phyloP scores from a whole-genome alignment of 2,797 vertebrate genomes.

The Eidolon dupreanum region DNA sequence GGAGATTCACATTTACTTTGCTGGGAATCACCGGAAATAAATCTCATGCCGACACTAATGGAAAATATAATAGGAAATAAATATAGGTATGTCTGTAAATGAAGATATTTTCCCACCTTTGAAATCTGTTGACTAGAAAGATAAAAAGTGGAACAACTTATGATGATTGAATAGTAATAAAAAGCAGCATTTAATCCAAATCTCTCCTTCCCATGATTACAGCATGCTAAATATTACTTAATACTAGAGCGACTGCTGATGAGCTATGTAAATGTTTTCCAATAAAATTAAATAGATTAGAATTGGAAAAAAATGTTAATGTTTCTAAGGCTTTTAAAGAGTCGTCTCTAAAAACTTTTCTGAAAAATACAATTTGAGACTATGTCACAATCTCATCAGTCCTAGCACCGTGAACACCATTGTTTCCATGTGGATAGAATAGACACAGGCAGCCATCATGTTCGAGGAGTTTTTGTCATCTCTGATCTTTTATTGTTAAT shows the following conservation, averaged over 20 bases:
- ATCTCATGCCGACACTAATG: slow-evolving; percentile 75
- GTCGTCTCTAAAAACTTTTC: slow-evolving; percentile 47
- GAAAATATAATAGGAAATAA: slow-evolving; percentile 76
- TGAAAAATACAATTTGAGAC: slow-evolving; percentile 17
- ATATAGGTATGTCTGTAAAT: slow-evolving; percentile 76
- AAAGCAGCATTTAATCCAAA: slow-evolving; percentile 80
- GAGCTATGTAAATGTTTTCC: slow-evolving; percentile 80
- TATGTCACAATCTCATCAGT: background rate
- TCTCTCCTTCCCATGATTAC: slow-evolving; percentile 76
- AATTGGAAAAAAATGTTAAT: slow-evolving; percentile 67
- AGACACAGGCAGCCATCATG: background rate
- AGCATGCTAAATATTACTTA: slow-evolving; percentile 76
- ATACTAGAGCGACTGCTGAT: slow-evolving; percentile 67
- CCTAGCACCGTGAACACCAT: fast-evolving
- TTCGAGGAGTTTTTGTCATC: background rate
- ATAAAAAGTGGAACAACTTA: slow-evolving; percentile 79
- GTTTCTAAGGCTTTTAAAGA: slow-evolving; percentile 54
- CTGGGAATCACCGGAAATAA: slow-evolving; percentile 70
- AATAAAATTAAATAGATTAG: slow-evolving; percentile 80
- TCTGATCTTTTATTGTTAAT: slow-evolving; percentile 5
- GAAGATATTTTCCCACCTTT: slow-evolving; percentile 79
- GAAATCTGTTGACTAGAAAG: slow-evolving; percentile 80
- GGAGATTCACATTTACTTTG: slow-evolving; percentile 70
- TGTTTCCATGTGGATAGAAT: background rate
- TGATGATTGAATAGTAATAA: slow-evolving; percentile 79